Conservation (phyloP, 2,113 vertebrate species). For the Scalopus aquaticus region DNA sequence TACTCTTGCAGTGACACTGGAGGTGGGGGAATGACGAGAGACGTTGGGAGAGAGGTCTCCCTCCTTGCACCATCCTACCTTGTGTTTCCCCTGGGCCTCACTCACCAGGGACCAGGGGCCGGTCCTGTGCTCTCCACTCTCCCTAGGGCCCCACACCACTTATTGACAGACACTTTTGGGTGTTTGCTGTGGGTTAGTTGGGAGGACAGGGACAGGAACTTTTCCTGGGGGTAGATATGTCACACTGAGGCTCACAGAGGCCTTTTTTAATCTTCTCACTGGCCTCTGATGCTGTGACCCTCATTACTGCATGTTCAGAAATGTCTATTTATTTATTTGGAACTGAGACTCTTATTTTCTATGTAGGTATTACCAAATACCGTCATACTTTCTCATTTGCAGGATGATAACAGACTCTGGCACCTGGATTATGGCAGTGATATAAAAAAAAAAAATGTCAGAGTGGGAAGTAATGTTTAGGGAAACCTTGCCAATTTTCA, state of each 20-base stretch:
- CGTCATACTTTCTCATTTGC: not conserved
- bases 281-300: not conserved
- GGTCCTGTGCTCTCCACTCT: not conserved
- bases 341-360: not conserved
- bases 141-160: not conserved
- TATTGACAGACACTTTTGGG: not conserved
- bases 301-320: not conserved
- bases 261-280: not conserved
- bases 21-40: not conserved
- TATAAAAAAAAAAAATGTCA: not conserved
- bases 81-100: not conserved
- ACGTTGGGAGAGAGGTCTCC: not conserved
- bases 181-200: not conserved
- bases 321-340: not conserved
- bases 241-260: not conserved
- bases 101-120: not conserved
- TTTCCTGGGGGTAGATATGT: not conserved
- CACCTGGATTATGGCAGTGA: not conserved
- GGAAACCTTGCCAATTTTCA: not conserved
- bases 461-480: not conserved
- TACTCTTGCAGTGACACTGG: not conserved
- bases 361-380: not conserved
- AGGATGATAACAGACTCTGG: not conserved
- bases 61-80: not conserved
- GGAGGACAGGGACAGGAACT: not conserved